Conservation (phyloP, 2,113 vertebrate genomes). For the Odontophorus gujanensis region DNA sequence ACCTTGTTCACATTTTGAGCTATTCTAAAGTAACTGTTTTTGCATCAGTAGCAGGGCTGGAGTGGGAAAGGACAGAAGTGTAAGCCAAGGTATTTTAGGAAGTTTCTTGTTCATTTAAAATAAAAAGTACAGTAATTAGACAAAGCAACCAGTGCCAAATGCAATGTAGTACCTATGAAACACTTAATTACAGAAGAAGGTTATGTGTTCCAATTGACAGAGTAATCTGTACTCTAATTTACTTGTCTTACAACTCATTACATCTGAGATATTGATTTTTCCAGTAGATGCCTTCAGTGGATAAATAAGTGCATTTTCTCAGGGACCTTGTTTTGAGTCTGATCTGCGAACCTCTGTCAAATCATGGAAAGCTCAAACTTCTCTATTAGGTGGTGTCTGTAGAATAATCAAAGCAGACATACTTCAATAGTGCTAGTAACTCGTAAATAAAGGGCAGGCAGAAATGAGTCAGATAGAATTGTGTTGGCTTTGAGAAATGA, state of each 20-base stretch:
- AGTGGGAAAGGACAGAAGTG: slow-evolving; percentile 23
- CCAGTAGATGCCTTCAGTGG: slow-evolving; percentile 67
- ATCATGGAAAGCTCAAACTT: slow-evolving; percentile 40
- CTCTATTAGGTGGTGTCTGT: slow-evolving; percentile 33
- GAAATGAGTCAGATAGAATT: neutral
- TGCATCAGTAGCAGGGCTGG: neutral
- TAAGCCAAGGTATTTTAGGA: slow-evolving; percentile 14
- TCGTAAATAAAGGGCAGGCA: slow-evolving; percentile 37
- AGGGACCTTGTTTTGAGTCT: slow-evolving; percentile 55
- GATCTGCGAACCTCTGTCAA: slow-evolving; percentile 55
- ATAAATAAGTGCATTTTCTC: slow-evolving; percentile 72
- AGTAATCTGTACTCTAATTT: slow-evolving; percentile 78
- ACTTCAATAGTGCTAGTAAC: neutral
- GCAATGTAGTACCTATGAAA: slow-evolving; percentile 14
- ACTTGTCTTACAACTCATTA: slow-evolving; percentile 81
- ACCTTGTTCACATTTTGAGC: slow-evolving; percentile 34
- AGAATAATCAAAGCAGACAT: slow-evolving; percentile 48
- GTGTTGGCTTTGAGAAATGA: neutral
- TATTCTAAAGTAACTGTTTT: slow-evolving; percentile 54
- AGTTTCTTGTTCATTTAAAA: slow-evolving; percentile 48
- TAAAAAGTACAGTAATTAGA: slow-evolving; percentile 10
- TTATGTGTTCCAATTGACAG: slow-evolving; percentile 73
- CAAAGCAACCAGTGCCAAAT: neutral
- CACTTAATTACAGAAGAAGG: slow-evolving; percentile 75
- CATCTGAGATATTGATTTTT: slow-evolving; percentile 77